Percentiles rank a stretch among this genome's conserved stretches.
Conservation (phyloP, 2,888 invertebrate species). For the Synergus umbraculus region DNA sequence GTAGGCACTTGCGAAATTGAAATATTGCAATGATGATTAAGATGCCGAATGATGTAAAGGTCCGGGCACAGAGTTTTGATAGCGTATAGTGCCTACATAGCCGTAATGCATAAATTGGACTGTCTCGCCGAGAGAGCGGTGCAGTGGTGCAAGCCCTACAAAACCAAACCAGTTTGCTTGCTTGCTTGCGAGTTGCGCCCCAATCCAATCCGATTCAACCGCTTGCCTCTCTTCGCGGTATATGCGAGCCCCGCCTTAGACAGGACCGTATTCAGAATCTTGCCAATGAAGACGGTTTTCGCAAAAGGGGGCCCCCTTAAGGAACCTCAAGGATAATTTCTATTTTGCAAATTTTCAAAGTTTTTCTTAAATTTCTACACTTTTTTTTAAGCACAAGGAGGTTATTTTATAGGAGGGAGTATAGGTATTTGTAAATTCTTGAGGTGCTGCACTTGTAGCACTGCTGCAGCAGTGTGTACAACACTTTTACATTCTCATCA, state of each 20-base stretch:
- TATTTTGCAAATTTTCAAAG: not conserved
- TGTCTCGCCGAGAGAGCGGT: conserved; percentile 75
- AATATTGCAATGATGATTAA: conserved; percentile 64
- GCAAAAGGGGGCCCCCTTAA: conserved; percentile 39
- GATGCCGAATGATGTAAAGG: conserved; percentile 65
- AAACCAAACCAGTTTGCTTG: conserved; percentile 76
- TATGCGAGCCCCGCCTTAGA: conserved; percentile 69
- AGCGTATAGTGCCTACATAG: conserved; percentile 77
- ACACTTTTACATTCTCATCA: not conserved
- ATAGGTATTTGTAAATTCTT: not conserved
- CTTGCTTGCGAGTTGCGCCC: conserved; percentile 72
- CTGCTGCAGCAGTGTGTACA: not conserved
- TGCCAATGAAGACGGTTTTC: conserved; percentile 55
- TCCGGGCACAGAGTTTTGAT: conserved; percentile 71
- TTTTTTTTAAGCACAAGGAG: not conserved
- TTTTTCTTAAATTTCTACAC: not conserved
- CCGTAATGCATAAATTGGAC: conserved; percentile 78
- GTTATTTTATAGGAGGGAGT: not conserved
- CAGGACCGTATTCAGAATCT: conserved; percentile 64
- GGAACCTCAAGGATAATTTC: conserved; percentile 17
- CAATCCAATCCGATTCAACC: conserved; percentile 75
- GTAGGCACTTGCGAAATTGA: conserved; percentile 71
- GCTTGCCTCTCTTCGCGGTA: conserved; percentile 70
- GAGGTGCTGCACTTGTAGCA: not conserved
- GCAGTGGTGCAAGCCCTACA: conserved; percentile 76